Conservation (phyloP, 2,888 invertebrate species). For the Sepioteuthis lessoniana region DNA sequence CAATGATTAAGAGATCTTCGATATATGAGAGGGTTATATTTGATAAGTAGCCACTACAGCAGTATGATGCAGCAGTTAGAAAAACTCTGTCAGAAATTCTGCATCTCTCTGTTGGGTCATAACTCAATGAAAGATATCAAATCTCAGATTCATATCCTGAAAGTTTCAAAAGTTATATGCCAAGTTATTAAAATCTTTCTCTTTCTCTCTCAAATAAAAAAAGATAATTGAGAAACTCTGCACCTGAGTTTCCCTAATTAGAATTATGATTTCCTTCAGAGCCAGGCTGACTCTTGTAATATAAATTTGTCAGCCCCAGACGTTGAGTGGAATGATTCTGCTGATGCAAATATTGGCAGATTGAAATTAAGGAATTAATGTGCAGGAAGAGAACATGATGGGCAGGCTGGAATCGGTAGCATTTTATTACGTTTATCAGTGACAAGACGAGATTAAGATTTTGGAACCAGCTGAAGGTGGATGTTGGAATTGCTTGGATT, state of each 20-base stretch:
- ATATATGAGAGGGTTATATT: no score
- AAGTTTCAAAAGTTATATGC: neutral
- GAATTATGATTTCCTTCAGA: neutral
- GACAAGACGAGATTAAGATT: neutral
- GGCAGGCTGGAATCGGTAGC: neutral
- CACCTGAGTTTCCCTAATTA: neutral
- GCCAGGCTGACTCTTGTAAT: neutral
- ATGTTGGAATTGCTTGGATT: no score
- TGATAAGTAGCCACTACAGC: no score
- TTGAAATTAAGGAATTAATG: neutral
- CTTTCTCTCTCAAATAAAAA: neutral
- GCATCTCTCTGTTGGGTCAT: no score
- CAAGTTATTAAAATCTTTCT: neutral
- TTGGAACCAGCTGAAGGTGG: neutral
- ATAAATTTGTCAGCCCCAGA: neutral
- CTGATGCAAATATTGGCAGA: neutral
- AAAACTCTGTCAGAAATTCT: no score
- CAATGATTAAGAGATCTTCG: no score
- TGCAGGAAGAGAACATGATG: neutral
- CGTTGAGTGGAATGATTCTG: no score
- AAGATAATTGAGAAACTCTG: neutral
- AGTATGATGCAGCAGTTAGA: no score
- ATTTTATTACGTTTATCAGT: neutral
- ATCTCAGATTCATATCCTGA: neutral
- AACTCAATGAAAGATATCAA: neutral